A percentile compares a stretch with the other conserved stretches of the same genome.
Evolutionary conservation across 2,113 vertebrate species (phyloP).

Genomic region (Mesembrinibis cayennensis): DNA sequence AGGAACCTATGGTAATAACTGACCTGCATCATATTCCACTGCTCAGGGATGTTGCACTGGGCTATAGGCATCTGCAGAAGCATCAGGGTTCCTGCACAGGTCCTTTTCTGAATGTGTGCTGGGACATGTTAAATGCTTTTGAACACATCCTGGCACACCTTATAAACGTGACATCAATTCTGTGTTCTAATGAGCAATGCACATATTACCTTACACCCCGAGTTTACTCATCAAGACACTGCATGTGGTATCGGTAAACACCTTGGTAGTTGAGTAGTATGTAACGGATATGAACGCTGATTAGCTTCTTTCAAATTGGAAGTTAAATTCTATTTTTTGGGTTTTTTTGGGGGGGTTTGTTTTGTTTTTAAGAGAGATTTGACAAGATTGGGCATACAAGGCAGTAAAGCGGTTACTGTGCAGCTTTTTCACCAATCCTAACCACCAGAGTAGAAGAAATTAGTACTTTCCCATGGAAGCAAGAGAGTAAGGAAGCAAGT

Average conservation of each 20-base stretch:
- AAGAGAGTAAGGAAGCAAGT: not conserved
- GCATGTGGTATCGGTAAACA: not conserved
- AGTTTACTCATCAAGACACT: not conserved
- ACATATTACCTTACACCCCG: not conserved
- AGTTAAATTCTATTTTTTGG: not conserved
- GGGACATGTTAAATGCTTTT: not conserved
- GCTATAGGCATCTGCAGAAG: not conserved
- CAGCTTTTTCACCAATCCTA: not conserved
- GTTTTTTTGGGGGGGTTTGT: no score
- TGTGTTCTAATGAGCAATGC: not conserved
- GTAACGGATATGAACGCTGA: not conserved
- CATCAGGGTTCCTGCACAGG: not conserved
- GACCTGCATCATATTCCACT: accelerated
- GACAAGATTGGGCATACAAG: not conserved
- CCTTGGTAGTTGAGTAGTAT: not conserved
- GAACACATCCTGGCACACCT: not conserved
- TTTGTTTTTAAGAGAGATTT: not conserved
- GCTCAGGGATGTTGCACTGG: not conserved
- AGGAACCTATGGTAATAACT: not conserved
- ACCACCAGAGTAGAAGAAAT: not conserved
- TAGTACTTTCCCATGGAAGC: not conserved
- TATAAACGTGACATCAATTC: not conserved
- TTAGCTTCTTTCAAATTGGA: not conserved
- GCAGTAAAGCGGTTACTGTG: not conserved
- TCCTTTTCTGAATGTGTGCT: not conserved